These are phyloP conservation scores for Polypedilum vanderplanki DNA, from an alignment of 1,140 invertebrate species.

Conservation along the genomic window DNA sequence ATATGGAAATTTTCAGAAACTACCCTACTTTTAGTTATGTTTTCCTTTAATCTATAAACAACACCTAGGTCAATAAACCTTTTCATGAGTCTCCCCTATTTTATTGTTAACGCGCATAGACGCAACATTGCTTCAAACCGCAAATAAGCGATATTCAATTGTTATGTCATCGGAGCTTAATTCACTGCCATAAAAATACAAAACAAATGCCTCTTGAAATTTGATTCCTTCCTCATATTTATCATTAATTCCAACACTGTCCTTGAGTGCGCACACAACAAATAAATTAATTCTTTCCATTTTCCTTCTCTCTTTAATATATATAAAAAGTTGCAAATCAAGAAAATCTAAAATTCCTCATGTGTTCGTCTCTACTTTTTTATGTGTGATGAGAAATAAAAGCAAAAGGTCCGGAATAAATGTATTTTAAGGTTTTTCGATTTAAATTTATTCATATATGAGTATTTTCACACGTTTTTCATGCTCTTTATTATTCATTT, in stretches of 20 bases:
- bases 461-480: neutral
- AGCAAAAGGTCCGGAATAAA: conserved; percentile 5
- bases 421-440: neutral
- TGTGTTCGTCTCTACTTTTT: neutral
- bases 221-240: conserved; percentile 2
- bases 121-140: neutral
- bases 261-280: too few species aligned
- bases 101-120: neutral
- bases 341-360: neutral
- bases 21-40: conserved; percentile 6
- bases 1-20: neutral
- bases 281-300: too few species aligned
- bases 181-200: neutral
- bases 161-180: neutral
- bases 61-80: conserved; percentile 15
- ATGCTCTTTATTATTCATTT: neutral
- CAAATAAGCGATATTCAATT: too few species aligned
- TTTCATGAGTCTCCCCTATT: neutral
- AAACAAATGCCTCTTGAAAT: neutral
- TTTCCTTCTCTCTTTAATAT: neutral
- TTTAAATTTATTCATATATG: neutral
- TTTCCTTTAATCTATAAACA: neutral
- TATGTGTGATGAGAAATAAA: conserved; percentile 17
- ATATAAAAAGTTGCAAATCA: neutral
- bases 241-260: neutral